A percentile compares a stretch with the other conserved stretches of the same genome.
Conservation (phyloP, 2,113 vertebrate genomes). For the Numida meleagris region DNA sequence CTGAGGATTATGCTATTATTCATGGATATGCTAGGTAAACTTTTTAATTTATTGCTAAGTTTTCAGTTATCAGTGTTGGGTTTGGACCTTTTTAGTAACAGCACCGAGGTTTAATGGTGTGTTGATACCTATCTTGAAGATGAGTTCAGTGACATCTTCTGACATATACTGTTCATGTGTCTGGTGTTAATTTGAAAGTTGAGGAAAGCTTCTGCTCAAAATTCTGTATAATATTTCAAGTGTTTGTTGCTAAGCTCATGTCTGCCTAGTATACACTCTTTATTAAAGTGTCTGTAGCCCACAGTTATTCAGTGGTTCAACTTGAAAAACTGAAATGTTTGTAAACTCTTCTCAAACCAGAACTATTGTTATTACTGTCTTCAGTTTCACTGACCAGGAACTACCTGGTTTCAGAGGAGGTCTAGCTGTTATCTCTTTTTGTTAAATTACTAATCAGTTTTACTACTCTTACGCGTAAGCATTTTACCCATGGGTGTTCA, state of each 20-base stretch:
- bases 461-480: background rate
- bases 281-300: background rate
- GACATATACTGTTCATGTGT: background rate
- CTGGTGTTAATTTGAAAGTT: background rate
- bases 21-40: conserved; percentile 86
- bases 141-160: background rate
- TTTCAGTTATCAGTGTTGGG: background rate
- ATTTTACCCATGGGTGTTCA: background rate
- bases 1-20: conserved; percentile 86
- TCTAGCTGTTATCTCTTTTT: background rate
- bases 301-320: background rate
- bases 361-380: background rate
- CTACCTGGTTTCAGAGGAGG: background rate
- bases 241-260: background rate
- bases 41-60: background rate
- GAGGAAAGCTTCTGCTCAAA: background rate
- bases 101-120: background rate
- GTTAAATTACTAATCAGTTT: background rate
- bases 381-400: background rate
- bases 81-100: background rate
- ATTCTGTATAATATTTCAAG: background rate
- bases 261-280: background rate
- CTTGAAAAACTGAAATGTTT: background rate
- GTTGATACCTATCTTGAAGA: background rate
- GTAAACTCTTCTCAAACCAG: background rate